phyloP scores from a whole-genome alignment of 2,888 invertebrate genomes.

The Zootermopsis nevadensis region DNA sequence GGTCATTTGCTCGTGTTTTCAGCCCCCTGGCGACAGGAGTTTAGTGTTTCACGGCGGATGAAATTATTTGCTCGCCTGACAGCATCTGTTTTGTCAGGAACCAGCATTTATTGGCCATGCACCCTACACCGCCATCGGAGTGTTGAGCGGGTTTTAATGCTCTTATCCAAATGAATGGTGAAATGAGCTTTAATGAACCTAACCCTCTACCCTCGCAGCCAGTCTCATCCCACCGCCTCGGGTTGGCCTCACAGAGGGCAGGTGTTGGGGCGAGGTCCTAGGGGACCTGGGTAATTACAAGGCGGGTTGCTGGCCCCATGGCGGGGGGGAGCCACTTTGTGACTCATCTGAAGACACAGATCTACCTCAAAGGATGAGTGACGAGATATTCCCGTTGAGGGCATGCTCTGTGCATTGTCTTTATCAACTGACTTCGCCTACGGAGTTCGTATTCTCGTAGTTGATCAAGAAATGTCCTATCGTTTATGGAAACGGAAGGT shows the following conservation, averaged over 20 bases:
- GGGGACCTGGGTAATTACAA: not conserved
- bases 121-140: not conserved
- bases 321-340: too few relatives aligned
- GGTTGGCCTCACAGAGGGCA: not conserved
- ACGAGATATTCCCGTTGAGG: too few relatives aligned
- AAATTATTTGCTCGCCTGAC: not conserved
- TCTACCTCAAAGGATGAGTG: too few relatives aligned
- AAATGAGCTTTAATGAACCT: not conserved
- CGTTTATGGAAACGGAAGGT: too few relatives aligned
- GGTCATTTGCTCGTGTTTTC: too few relatives aligned
- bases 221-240: not conserved
- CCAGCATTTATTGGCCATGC: not conserved
- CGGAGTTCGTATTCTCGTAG: too few relatives aligned
- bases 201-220: not conserved
- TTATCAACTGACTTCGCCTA: too few relatives aligned
- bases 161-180: not conserved
- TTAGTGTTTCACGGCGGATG: too few relatives aligned
- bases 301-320: not conserved
- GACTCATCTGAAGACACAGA: too few relatives aligned
- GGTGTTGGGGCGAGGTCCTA: not conserved
- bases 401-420: too few relatives aligned
- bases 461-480: too few relatives aligned
- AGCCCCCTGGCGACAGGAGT: too few relatives aligned
- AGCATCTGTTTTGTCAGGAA: not conserved
- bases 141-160: conserved; percentile 8